Conservation (phyloP, 2,113 vertebrate genomes). For the Nipponia nippon region DNA sequence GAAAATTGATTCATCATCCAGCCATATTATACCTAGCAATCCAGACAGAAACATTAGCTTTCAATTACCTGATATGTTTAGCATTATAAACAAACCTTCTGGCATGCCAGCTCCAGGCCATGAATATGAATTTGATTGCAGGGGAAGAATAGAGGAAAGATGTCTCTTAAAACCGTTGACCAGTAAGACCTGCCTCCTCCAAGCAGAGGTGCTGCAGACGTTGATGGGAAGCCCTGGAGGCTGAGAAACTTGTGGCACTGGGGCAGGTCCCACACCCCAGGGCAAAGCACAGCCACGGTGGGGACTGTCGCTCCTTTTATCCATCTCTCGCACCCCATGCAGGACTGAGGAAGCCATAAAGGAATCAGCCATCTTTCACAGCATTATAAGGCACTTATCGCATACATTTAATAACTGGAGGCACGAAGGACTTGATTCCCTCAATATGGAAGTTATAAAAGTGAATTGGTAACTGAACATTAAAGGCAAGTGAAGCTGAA, state of each 20-base stretch:
- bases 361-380: constrained; percentile 40
- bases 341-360: constrained; percentile 40
- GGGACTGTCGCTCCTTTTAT: not conserved
- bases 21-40: constrained; percentile 24
- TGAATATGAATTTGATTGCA: not conserved
- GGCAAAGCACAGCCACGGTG: not conserved
- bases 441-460: constrained; percentile 69
- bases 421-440: constrained; percentile 57
- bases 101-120: not conserved
- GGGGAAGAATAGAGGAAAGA: not conserved
- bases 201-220: not conserved
- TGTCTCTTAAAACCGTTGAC: not conserved
- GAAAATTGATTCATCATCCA: constrained; percentile 62
- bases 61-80: constrained; percentile 70
- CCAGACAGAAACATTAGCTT: constrained; percentile 64
- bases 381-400: constrained; percentile 60
- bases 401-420: constrained; percentile 64
- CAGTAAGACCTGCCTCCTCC: not conserved
- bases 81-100: constrained; percentile 60
- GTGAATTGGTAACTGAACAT: constrained; percentile 40
- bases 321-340: not conserved
- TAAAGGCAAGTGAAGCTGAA: constrained; percentile 38
- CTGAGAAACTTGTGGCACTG: not conserved
- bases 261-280: not conserved
- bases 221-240: not conserved